Conservation (phyloP, 1,140 invertebrate genomes). For the Brachionus sp. region DNA sequence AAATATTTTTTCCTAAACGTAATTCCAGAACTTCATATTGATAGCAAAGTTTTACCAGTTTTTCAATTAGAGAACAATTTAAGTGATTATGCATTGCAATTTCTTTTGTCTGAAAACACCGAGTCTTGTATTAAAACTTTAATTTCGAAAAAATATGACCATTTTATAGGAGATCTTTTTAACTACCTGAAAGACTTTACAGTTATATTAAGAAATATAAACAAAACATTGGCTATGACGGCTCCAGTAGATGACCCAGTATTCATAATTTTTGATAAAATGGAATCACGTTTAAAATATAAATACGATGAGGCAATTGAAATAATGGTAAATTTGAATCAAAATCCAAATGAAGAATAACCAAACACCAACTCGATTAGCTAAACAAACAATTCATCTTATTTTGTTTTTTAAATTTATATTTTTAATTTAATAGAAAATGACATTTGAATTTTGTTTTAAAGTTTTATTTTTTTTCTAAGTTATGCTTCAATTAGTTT, state of each 20-base stretch:
- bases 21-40: not conserved
- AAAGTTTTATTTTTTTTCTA: not conserved
- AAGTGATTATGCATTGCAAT: not conserved
- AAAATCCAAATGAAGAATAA: not conserved
- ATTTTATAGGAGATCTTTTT: not conserved
- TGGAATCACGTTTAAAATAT: not conserved
- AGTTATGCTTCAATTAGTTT: not conserved
- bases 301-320: not conserved
- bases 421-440: not conserved
- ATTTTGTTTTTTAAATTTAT: not conserved
- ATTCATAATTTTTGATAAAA: not conserved
- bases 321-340: not conserved
- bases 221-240: not conserved
- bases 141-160: not conserved
- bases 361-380: not conserved
- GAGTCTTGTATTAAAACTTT: not conserved
- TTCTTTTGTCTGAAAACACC: not conserved
- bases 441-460: not conserved
- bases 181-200: not conserved
- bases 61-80: not conserved
- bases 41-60: not conserved
- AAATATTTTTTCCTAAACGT: constrained; percentile 6
- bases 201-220: not conserved
- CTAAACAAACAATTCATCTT: not conserved
- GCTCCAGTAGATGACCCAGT: not conserved